Evolutionary conservation across 1,140 invertebrate genomes (phyloP).

Genomic region (Teleogryllus occipitalis): DNA sequence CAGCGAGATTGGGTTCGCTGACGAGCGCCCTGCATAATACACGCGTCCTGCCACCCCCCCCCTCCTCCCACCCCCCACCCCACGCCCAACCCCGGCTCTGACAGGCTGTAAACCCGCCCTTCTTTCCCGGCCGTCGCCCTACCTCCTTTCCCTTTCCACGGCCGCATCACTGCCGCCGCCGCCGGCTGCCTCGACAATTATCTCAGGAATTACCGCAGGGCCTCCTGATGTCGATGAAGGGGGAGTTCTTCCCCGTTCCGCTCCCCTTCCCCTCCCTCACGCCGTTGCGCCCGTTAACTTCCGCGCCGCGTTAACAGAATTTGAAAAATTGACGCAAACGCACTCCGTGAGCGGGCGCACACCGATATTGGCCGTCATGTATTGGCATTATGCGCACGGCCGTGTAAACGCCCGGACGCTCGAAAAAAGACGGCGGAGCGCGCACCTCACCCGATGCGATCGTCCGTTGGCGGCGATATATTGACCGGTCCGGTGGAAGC

Average conservation of each 20-base stretch:
- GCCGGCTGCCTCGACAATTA: not conserved
- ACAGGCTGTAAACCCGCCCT: not conserved
- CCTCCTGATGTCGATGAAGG: not conserved
- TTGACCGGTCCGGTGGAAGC: too few species aligned
- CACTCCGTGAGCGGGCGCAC: too few species aligned
- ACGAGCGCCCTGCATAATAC: not conserved
- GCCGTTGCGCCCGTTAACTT: not conserved
- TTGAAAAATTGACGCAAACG: not conserved
- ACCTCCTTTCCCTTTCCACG: not conserved
- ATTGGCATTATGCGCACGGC: too few species aligned
- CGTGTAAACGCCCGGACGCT: too few species aligned
- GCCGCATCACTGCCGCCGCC: too few species aligned
- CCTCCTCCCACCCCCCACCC: not conserved
- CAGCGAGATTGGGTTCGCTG: not conserved
- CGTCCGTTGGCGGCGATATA: too few species aligned
- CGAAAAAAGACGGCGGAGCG: too few species aligned
- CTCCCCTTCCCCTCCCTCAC: not conserved
- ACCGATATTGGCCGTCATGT: too few species aligned
- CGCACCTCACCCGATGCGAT: too few species aligned
- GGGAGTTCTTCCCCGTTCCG: not conserved
- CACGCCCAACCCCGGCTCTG: not conserved
- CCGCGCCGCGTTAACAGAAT: not conserved
- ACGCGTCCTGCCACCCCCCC: not conserved
- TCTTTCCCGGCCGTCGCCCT: too few species aligned
- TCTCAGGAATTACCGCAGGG: not conserved